phyloP scores from a whole-genome alignment of 2,888 invertebrate genomes.

The Nasonovia ribisnigri region DNA sequence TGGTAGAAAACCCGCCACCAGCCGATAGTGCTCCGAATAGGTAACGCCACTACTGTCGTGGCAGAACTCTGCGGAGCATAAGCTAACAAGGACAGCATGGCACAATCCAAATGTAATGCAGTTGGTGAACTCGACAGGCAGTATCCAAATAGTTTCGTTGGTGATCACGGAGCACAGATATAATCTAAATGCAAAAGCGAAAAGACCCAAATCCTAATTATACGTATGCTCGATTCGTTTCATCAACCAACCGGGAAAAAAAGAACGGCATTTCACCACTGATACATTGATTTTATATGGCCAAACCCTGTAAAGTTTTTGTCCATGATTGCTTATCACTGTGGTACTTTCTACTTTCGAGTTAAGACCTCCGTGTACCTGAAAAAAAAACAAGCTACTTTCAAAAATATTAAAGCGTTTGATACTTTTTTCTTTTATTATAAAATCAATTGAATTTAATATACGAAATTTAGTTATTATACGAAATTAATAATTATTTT shows the following conservation, averaged over 20 bases:
- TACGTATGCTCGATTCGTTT: slow-evolving; percentile 84
- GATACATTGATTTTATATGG: slow-evolving; percentile 85
- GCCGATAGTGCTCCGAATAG: slow-evolving; percentile 84
- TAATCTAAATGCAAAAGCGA: slow-evolving; percentile 84
- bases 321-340: slow-evolving; percentile 72
- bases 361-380: slow-evolving; percentile 78
- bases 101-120: slow-evolving; percentile 90
- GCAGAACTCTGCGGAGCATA: slow-evolving; percentile 89
- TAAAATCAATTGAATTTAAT: no score
- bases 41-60: slow-evolving; percentile 88
- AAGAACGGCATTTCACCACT: slow-evolving; percentile 87
- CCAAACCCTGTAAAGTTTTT: slow-evolving; percentile 81
- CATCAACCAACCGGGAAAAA: slow-evolving; percentile 81
- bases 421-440: not conserved
- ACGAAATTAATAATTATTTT: not conserved
- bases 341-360: slow-evolving; percentile 70
- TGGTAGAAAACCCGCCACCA: no score
- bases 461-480: no score
- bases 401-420: no score
- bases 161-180: slow-evolving; percentile 78
- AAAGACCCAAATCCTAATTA: slow-evolving; percentile 85
- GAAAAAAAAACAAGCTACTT: not conserved
- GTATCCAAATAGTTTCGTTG: slow-evolving; percentile 86
- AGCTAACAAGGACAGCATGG: slow-evolving; percentile 87
- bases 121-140: slow-evolving; percentile 88